Conservation (phyloP, 2,888 invertebrate genomes). For the Galerucella pusilla region DNA sequence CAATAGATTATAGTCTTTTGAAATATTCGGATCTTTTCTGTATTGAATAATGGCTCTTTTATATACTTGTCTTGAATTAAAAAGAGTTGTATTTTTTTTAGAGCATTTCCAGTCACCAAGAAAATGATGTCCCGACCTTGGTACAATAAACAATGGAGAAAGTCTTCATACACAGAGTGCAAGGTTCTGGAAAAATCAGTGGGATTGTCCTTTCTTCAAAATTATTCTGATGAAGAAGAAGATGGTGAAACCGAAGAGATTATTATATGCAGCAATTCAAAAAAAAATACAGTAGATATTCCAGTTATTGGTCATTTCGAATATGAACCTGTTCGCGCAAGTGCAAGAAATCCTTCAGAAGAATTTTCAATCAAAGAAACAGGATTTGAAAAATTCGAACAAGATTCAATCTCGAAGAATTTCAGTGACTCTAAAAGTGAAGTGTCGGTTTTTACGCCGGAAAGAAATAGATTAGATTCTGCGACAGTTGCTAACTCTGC, state of each 20-base stretch:
- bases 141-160: constrained; percentile 57
- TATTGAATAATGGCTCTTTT: no score
- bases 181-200: constrained; percentile 59
- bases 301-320: neutral
- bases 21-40: no score
- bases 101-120: constrained; percentile 33
- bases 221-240: constrained; percentile 59
- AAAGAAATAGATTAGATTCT: neutral
- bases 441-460: neutral
- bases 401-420: neutral
- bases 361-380: neutral
- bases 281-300: constrained; percentile 27
- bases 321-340: neutral
- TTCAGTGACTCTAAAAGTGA: constrained; percentile 1
- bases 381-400: neutral
- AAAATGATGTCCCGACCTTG: constrained; percentile 51
- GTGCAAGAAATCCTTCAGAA: neutral
- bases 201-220: constrained; percentile 60
- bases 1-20: no score
- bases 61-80: neutral
- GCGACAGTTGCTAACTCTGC: neutral
- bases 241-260: constrained; percentile 51
- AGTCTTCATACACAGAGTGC: constrained; percentile 51
- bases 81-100: constrained; percentile 21
- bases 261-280: constrained; percentile 41